These are phyloP conservation scores for Magallana ariakensis DNA, from an alignment of 1,140 invertebrate species.

Conservation along the genomic window DNA sequence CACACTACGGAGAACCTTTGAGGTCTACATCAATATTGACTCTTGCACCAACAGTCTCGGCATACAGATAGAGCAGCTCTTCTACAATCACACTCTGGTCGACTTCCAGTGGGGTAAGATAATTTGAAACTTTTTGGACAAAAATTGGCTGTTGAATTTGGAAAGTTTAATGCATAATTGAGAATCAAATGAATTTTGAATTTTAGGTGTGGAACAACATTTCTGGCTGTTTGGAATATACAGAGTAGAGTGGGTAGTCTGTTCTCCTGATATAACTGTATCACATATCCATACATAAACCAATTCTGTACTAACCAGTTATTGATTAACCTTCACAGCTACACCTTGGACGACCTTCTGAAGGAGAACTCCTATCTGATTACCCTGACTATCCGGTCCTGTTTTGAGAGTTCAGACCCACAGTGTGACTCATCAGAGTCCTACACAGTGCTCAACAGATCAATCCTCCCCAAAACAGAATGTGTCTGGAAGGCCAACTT, in stretches of 20 bases:
- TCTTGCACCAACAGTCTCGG: neutral
- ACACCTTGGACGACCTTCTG: slow-evolving; percentile 51
- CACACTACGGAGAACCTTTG: slow-evolving; percentile 46
- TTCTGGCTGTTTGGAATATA: slow-evolving; percentile 37
- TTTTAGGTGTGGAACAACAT: slow-evolving; percentile 10
- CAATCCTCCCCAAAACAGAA: slow-evolving; percentile 36
- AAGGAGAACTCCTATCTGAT: slow-evolving; percentile 45
- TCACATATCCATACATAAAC: neutral
- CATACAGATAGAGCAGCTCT: slow-evolving; percentile 35
- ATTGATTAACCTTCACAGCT: slow-evolving; percentile 30
- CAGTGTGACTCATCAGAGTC: neutral
- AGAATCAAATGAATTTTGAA: too few relatives aligned
- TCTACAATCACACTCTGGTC: slow-evolving; percentile 35
- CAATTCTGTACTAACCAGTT: neutral
- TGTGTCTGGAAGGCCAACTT: slow-evolving; percentile 37
- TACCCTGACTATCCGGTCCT: slow-evolving; percentile 47
- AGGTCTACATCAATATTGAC: slow-evolving; percentile 42
- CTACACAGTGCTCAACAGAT: slow-evolving; percentile 31
- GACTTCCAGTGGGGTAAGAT: slow-evolving; percentile 42
- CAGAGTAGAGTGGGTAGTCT: slow-evolving; percentile 37
- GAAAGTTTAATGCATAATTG: neutral
- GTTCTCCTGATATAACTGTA: neutral
- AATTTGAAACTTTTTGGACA: neutral
- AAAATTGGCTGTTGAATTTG: too few relatives aligned
- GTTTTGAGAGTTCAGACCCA: slow-evolving; percentile 36